Evolutionary conservation across 2,888 invertebrate species (phyloP), one percentile per base, ranked within the genome.

Genomic region (Erynnis tages): DNA sequence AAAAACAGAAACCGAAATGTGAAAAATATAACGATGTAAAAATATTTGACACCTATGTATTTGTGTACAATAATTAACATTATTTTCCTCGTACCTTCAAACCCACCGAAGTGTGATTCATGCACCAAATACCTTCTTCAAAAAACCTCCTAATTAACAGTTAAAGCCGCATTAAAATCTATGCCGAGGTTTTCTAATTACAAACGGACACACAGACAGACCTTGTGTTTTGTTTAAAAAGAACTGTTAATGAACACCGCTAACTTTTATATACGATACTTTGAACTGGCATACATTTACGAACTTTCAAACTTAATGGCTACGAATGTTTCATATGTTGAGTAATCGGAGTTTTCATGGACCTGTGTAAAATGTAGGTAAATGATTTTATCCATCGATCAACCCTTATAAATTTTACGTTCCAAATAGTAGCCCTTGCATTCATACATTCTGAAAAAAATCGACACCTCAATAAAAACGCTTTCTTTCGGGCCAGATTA

Each of bases 161-260:
- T 40, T 48, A 40, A 48, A 32, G 30, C 47, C 40, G 23, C 13
- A 49, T 49, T 41, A 49, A 25, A 49, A 41, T 34, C 49, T 49
- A 49, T 49, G 34, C 41, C 34, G 25, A 49, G 41, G 41, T 41
- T 41, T 41, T 34, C 41, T 49, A 49, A 41, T 49, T 49, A 49
- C 49, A 41, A 34, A 49, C 41, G 34, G 41, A 49, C 32, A 41
- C n/a, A 49, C 34, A 49, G 17, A 17, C 41, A 4, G 17, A 49
- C 41, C 25, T 49, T 49, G 41, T 49, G 32, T 41, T 49, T 41
- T 41, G 30, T 41, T 41, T 49, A 27, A 40, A 25, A 34, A 41
- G 34, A 41, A 41, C 32, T 49, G 49, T 41, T 41, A 49, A 49
- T 49, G 32, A 49, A 25, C n/a, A 16, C 32, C 11, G 49, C 49